Evolutionary conservation across 1,140 invertebrate genomes (phyloP), one percentile per base, ranked within the genome.

Genomic region (Pentalonia nigronervosa): DNA sequence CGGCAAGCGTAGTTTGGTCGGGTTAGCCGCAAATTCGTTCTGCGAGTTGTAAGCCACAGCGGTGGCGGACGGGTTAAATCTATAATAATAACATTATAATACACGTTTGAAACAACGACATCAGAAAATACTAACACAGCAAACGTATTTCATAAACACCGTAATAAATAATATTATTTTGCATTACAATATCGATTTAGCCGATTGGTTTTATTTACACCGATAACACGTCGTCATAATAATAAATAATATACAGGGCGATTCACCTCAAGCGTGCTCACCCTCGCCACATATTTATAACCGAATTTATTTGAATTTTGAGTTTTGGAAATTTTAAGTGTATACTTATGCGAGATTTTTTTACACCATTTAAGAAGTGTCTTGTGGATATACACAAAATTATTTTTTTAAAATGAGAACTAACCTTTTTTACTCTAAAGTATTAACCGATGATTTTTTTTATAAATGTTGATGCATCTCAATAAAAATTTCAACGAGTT

Each of bases 21-120:
- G 91, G 67, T 90, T 90, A 34, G 47, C 76, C 76, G 76, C 76
- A 84, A 92, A 81, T 50, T 36, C 60, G 48, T 84, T 60, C 47
- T 76, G 25, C 41, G 30, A 60, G 3, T 6, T 25, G 41, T 91
- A 92, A 41, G 45, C 47, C 30, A 81, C 30, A 14, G 91, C 21
- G 25, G 50, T 7, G 8, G 91, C 34, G 20, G 17, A 23, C 67
- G 47, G 47, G n/a, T 50, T 25, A 34, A 50, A 92, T 83, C 60
- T 92, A 36, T 91, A 47, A n/a, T 60, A 36, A n/a, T 41, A 36
- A 56, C 17, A 81, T 67, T 67, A n/a, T n/a, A 67, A n/a, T 67
- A n/a, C 60, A 67, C 30, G 83, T 45, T 84, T 9, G 21, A 36
- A 45, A 3, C 34, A 84, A 84, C 6, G 30, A 36, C 76, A 81